phyloP scores from a whole-genome alignment of 2,797 vertebrate species.

The Limnodromus scolopaceus region DNA sequence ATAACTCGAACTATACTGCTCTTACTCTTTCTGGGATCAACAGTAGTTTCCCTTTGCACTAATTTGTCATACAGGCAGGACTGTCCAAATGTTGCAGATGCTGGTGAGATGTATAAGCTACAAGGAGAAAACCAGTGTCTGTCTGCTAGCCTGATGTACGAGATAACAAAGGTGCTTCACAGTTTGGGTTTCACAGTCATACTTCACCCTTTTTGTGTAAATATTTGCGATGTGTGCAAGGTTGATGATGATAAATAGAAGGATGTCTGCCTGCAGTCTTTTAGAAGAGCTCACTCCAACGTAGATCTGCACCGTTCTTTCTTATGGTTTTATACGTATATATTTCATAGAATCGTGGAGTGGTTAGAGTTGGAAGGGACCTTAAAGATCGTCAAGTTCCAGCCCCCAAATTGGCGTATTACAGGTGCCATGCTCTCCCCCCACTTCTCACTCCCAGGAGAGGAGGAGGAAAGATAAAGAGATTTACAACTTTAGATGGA shows the following conservation, averaged over 20 bases:
- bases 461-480: too few species aligned
- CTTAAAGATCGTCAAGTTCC: too few species aligned
- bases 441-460: too few species aligned
- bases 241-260: not conserved
- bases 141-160: not conserved
- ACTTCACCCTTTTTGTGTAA: not conserved
- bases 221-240: fast-evolving
- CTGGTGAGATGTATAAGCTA: not conserved
- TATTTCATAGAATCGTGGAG: not conserved
- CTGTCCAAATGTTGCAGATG: not conserved
- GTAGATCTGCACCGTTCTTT: not conserved
- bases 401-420: too few species aligned
- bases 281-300: not conserved
- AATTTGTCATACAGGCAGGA: not conserved
- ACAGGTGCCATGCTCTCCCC: too few species aligned
- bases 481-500: too few species aligned
- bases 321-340: not conserved
- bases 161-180: not conserved
- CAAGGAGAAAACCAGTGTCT: not conserved
- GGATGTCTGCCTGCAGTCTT: not conserved
- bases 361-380: too few species aligned
- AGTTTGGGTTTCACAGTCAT: not conserved
- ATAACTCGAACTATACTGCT: not conserved
- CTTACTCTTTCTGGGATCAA: not conserved
- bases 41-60: not conserved